phyloP scores from a whole-genome alignment of 2,113 vertebrate genomes.

The Centropristis striata region DNA sequence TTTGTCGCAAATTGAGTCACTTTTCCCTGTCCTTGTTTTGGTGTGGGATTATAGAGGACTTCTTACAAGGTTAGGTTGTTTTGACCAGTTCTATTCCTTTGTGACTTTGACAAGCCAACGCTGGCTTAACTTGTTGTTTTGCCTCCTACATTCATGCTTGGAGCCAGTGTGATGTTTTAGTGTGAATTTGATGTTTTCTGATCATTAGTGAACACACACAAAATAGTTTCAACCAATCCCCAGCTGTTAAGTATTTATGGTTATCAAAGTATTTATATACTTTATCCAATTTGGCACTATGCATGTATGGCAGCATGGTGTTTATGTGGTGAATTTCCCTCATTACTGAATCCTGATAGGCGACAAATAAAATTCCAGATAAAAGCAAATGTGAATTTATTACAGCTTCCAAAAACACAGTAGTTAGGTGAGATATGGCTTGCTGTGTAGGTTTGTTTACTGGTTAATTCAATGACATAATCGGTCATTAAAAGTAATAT shows the following conservation, averaged over 20 bases:
- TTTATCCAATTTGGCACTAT: not conserved
- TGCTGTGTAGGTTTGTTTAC: not conserved
- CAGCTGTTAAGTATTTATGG: not conserved
- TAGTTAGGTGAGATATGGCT: not conserved
- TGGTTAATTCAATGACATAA: not conserved
- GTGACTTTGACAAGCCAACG: conserved; percentile 39
- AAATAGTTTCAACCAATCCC: not conserved
- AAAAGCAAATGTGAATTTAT: not conserved
- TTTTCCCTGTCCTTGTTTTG: conserved; percentile 45
- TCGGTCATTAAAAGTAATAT: not conserved
- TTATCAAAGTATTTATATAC: not conserved
- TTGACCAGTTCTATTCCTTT: conserved; percentile 46
- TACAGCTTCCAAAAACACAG: not conserved
- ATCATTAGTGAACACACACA: not conserved
- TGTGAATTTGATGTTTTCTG: not conserved
- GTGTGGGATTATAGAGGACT: conserved; percentile 41
- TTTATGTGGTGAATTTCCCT: not conserved
- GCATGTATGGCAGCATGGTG: not conserved
- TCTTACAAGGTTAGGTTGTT: conserved; percentile 43
- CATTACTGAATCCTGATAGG: not conserved
- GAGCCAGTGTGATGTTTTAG: not conserved
- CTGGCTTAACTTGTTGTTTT: conserved; percentile 40
- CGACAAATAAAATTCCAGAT: not conserved
- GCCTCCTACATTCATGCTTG: not conserved
- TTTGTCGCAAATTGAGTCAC: conserved; percentile 53